A percentile compares a stretch with the other conserved stretches of the same genome.
phyloP scores from a whole-genome alignment of 2,888 invertebrate genomes.

The Acheta domesticus region DNA sequence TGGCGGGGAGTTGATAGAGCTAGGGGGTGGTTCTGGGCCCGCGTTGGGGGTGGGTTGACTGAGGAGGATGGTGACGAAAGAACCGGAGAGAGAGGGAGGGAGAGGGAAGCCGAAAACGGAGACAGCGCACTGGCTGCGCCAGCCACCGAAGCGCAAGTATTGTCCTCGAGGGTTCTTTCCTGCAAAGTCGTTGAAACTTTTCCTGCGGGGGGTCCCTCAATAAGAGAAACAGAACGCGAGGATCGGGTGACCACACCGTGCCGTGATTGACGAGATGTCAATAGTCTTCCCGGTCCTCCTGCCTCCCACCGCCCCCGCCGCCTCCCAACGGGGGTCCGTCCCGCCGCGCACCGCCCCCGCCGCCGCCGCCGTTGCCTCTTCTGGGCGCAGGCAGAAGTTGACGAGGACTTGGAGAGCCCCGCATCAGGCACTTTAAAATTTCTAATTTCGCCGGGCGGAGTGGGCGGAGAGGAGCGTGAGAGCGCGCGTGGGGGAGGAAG shows the following conservation, averaged over 20 bases:
- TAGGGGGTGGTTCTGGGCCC: too few species aligned
- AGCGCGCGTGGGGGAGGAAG: neutral
- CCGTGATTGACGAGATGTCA: slow-evolving; percentile 18
- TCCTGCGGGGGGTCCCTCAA: neutral
- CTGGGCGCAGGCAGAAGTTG: neutral
- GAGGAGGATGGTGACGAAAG: too few species aligned
- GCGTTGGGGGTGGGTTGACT: too few species aligned
- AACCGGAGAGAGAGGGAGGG: too few species aligned
- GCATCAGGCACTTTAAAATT: slow-evolving; percentile 18
- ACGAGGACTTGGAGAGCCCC: slow-evolving; percentile 9
- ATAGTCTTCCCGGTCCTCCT: neutral
- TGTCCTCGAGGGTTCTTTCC: neutral
- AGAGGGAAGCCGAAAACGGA: too few species aligned
- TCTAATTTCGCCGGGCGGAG: slow-evolving; percentile 1
- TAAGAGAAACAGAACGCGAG: slow-evolving; percentile 10
- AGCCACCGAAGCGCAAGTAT: neutral
- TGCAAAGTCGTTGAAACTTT: slow-evolving; percentile 11
- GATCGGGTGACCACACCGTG: slow-evolving; percentile 6
- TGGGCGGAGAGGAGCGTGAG: neutral
- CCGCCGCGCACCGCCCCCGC: neutral
- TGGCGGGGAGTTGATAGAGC: neutral
- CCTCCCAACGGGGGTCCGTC: neutral
- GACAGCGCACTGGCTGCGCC: too few species aligned
- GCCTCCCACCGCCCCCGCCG: neutral
- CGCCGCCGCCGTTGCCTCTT: neutral